phyloP scores from a whole-genome alignment of 2,113 vertebrate genomes.

The Colaptes auratus region DNA sequence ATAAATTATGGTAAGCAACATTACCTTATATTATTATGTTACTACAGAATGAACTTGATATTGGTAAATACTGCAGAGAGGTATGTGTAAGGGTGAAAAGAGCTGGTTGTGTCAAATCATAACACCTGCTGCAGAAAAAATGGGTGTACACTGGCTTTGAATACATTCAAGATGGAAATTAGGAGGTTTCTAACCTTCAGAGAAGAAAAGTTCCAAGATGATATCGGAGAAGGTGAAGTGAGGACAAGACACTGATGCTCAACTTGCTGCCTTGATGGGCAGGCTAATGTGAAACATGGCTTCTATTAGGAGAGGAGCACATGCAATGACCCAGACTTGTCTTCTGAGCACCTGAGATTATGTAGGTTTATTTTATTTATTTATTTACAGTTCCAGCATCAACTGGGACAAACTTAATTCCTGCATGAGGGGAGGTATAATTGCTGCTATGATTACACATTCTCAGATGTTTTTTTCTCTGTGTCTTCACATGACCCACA shows the following conservation, averaged over 20 bases:
- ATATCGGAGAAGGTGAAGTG: neutral
- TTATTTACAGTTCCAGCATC: neutral
- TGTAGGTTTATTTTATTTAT: neutral
- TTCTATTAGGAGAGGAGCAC: neutral
- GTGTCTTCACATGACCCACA: neutral
- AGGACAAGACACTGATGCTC: neutral
- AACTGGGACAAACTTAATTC: neutral
- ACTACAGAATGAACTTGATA: neutral
- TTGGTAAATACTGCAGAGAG: neutral
- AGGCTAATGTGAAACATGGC: neutral
- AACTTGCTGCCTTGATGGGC: neutral
- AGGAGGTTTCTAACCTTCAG: conserved; percentile 23
- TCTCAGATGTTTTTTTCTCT: neutral
- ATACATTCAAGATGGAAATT: neutral
- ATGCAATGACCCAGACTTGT: neutral
- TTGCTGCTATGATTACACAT: neutral
- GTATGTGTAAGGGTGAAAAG: neutral
- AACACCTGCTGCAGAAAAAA: neutral
- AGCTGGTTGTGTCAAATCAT: neutral
- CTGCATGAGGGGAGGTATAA: neutral
- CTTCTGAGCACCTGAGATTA: neutral
- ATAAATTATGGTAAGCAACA: neutral
- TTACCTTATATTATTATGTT: neutral
- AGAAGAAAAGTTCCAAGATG: neutral
- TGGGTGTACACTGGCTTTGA: neutral